Percentiles rank a stretch among this genome's conserved stretches.
These are phyloP conservation scores for Gyps fulvus DNA, from an alignment of 2,113 vertebrate species.

Conservation along the genomic window DNA sequence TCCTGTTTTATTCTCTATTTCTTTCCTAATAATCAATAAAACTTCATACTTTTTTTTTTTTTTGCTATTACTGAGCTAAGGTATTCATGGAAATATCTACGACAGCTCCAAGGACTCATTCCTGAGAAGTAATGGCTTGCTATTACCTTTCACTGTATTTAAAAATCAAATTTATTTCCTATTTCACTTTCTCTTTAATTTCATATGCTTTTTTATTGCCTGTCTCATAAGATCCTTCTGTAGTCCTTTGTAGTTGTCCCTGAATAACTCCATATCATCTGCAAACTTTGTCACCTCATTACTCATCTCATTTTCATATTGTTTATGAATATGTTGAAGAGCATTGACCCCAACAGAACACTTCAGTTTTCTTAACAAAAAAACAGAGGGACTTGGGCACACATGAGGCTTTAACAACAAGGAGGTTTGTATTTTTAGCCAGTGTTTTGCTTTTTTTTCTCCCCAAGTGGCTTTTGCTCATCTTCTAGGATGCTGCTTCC, in stretches of 20 bases:
- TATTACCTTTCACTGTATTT: not conserved
- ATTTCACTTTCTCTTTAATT: not conserved
- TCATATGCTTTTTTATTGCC: not conserved
- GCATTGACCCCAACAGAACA: not conserved
- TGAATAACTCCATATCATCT: not conserved
- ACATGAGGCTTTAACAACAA: not conserved
- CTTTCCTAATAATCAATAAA: not conserved
- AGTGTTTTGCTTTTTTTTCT: not conserved
- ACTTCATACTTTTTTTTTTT: not conserved
- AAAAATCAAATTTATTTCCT: not conserved
- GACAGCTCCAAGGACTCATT: not conserved
- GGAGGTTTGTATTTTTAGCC: not conserved
- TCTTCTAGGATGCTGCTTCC: not conserved
- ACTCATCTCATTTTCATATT: not conserved
- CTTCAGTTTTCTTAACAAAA: not conserved
- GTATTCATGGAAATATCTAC: not conserved
- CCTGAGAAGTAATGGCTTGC: not conserved
- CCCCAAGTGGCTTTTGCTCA: not conserved
- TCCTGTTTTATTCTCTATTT: not conserved
- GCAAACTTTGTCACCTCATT: not conserved
- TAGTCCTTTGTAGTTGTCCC: not conserved
- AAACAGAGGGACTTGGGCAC: not conserved
- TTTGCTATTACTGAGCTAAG: not conserved
- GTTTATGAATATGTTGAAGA: not conserved
- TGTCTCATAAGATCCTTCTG: not conserved